A percentile compares a stretch with the other conserved stretches of the same genome.
Evolutionary conservation across 2,888 invertebrate genomes (phyloP).

Genomic region (Yponomeuta sedellus): DNA sequence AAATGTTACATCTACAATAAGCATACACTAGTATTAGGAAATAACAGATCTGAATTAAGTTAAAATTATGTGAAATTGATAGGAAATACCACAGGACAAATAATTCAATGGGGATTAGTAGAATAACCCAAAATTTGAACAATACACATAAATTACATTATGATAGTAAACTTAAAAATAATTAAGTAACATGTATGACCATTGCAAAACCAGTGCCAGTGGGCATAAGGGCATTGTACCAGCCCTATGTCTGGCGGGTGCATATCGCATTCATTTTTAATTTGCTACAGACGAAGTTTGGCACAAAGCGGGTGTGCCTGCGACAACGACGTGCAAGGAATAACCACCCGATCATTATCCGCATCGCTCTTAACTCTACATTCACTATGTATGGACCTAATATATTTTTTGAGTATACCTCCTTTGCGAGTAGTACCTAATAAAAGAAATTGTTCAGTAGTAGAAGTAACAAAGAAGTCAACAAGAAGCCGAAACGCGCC

Average conservation of each 20-base stretch:
- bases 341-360: slow-evolving; percentile 28
- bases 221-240: neutral
- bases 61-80: too few relatives aligned
- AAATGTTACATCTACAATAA: too few relatives aligned
- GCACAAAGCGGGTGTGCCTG: slow-evolving; percentile 41
- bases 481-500: slow-evolving; percentile 41
- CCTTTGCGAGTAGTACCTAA: neutral
- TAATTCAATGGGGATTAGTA: too few relatives aligned
- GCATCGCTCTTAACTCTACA: neutral
- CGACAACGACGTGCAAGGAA: slow-evolving; percentile 39
- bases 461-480: neutral
- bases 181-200: too few relatives aligned
- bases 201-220: too few relatives aligned
- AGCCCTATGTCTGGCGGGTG: slow-evolving; percentile 25
- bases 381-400: neutral
- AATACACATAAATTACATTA: too few relatives aligned
- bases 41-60: too few relatives aligned
- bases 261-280: slow-evolving; percentile 54
- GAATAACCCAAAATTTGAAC: too few relatives aligned
- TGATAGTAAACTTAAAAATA: too few relatives aligned
- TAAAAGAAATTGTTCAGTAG: neutral
- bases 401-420: neutral
- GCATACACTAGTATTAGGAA: too few relatives aligned
- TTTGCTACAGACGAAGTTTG: slow-evolving; percentile 48
- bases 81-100: too few relatives aligned